phyloP scores from a whole-genome alignment of 2,113 vertebrate genomes.

The Atractosteus spatula region DNA sequence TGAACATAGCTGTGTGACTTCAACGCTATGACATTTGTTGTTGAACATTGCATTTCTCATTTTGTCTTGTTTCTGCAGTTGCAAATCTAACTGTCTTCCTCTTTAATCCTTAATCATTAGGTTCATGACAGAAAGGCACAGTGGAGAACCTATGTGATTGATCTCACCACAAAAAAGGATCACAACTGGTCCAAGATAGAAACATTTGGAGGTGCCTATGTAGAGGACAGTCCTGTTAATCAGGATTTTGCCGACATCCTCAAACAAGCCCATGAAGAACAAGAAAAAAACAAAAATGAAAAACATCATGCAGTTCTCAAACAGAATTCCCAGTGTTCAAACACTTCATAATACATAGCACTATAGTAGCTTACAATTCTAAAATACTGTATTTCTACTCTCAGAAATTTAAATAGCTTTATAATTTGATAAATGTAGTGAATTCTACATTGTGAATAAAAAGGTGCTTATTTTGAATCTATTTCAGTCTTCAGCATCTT shows the following conservation, averaged over 20 bases:
- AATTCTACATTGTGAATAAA: no score
- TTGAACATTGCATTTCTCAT: no score
- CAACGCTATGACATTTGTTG: no score
- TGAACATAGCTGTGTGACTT: no score
- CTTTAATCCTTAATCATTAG: constrained; percentile 18
- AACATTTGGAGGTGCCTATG: neutral
- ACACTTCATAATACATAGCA: neutral
- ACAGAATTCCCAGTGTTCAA: neutral
- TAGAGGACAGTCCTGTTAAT: neutral
- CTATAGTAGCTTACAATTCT: no score
- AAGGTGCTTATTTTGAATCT: no score
- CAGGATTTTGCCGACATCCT: neutral
- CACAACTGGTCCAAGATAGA: constrained; percentile 63
- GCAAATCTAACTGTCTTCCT: no score
- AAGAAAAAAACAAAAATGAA: neutral
- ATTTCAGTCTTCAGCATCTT: no score
- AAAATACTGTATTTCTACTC: no score
- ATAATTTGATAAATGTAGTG: no score
- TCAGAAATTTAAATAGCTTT: no score
- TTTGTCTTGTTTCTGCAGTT: no score
- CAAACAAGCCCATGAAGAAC: neutral
- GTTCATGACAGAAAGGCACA: constrained; percentile 55
- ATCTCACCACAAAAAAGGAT: constrained; percentile 54
- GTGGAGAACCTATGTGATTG: constrained; percentile 58
- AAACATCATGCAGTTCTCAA: neutral